phyloP scores from a whole-genome alignment of 1,140 invertebrate genomes.

The Drosophila seguyi region DNA sequence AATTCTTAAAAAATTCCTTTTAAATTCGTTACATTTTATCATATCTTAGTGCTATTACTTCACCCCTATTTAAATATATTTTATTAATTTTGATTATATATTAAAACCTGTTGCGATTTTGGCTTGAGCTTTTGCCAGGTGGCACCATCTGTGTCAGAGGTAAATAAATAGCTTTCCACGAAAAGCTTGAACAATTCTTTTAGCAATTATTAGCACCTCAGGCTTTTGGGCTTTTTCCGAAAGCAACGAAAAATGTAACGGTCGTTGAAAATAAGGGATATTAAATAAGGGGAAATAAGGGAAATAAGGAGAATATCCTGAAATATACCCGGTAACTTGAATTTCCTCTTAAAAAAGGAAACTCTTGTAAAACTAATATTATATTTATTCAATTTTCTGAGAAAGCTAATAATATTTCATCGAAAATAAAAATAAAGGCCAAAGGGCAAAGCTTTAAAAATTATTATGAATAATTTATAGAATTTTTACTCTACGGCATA shows the following conservation, averaged over 20 bases:
- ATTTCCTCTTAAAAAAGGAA: not conserved
- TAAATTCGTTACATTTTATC: not conserved
- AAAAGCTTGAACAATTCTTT: conserved; percentile 24
- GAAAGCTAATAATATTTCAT: not conserved
- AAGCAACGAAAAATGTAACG: conserved; percentile 33
- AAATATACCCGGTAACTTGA: no score
- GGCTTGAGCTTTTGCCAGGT: conserved; percentile 32
- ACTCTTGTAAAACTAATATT: not conserved
- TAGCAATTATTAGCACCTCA: conserved; percentile 26
- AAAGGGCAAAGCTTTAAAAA: not conserved
- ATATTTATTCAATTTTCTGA: not conserved
- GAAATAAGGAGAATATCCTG: not conserved
- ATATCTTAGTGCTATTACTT: conserved; percentile 9
- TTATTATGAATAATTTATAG: not conserved
- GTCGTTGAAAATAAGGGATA: conserved; percentile 13
- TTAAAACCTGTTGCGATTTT: conserved; percentile 44
- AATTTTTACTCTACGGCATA: not conserved
- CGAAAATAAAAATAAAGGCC: not conserved
- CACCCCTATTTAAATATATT: not conserved
- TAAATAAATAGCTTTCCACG: conserved; percentile 16
- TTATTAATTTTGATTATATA: not conserved
- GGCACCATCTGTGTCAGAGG: conserved; percentile 40
- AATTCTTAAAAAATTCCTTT: not conserved
- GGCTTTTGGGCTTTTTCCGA: conserved; percentile 7
- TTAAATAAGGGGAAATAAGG: not conserved